These are phyloP conservation scores for Pteronura brasiliensis DNA, from an alignment of 2,113 vertebrate genomes.

Conservation along the genomic window DNA sequence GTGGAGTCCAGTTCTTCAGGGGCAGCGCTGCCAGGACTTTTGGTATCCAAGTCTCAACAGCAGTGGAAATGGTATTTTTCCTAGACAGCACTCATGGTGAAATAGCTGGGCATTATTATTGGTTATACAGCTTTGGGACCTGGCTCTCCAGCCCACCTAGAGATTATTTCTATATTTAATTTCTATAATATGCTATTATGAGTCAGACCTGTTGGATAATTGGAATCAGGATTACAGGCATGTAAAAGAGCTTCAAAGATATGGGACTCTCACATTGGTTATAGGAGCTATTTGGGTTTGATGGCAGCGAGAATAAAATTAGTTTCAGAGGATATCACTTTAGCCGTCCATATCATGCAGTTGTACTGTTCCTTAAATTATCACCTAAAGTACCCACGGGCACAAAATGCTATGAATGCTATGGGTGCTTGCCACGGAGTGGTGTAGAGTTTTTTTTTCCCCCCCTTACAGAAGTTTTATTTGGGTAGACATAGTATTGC, in stretches of 20 bases:
- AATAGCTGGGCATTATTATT: neutral
- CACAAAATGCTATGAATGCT: neutral
- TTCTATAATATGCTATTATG: constrained; percentile 2
- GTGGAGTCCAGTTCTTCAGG: neutral
- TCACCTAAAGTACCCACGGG: neutral
- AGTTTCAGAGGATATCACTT: neutral
- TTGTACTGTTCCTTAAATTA: neutral
- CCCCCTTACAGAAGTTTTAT: neutral
- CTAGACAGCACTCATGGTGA: neutral
- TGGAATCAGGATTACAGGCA: constrained; percentile 9
- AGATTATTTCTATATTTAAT: constrained; percentile 26
- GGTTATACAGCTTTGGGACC: neutral
- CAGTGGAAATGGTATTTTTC: neutral
- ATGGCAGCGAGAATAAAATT: constrained; percentile 12
- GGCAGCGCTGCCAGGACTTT: neutral
- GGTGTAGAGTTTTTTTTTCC: neutral
- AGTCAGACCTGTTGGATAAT: neutral
- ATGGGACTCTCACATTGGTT: neutral
- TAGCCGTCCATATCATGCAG: neutral
- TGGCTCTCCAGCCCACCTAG: neutral
- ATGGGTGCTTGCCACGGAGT: neutral
- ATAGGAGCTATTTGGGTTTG: constrained; percentile 6
- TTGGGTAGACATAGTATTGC: neutral
- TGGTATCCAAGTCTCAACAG: neutral
- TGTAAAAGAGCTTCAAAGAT: constrained; percentile 32